Evolutionary conservation across 2,888 invertebrate genomes (phyloP), one percentile per base, ranked within the genome.

Genomic region (Nomada fucata): DNA sequence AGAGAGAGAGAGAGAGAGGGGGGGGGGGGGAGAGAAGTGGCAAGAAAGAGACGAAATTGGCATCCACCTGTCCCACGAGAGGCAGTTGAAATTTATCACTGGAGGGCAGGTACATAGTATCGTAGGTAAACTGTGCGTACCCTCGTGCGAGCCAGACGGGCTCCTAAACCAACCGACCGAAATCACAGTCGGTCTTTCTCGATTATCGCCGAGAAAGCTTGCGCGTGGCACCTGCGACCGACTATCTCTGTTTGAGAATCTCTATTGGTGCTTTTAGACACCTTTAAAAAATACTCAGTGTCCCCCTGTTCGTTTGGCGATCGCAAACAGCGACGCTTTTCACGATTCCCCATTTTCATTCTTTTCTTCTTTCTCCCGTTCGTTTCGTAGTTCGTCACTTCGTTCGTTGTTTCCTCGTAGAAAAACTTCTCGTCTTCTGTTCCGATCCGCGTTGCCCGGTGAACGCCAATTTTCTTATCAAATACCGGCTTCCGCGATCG

Each of bases 151-250:
- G 53, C n/a, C 63, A 26, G 67, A 71, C 57, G 59, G 64, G 64
- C 71, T 67, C 82, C 79, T 77, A 76, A 87, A 84, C 76, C 74
- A 76, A 79, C 74, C 82, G 69, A 70, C 74, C 59, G 52, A 80
- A 87, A 87, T 84, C 84, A 82, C 85, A 42, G 78, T 65, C 83
- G 79, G 73, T 60, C 52, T 84, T 86, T 63, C 65, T 67, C 79
- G 77, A 74, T 80, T 68, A 68, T 80, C 53, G 67, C 55, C 23
- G 57, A 15, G 50, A 70, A 52, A 64, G 68, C 50, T 55, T 63
- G 74, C 78, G 77, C 52, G 82, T 79, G 85, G 52, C 85, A 87
- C 79, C 85, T 85, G 85, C 68, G 82, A 18, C 53, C 53, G 20
- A 18, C 36, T 79, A 76, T 80, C 82, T 79, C 42, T 77, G 61